Evolutionary conservation across 2,888 invertebrate species (phyloP), one percentile per base, ranked within the genome.

Genomic region (Euproctis similis): DNA sequence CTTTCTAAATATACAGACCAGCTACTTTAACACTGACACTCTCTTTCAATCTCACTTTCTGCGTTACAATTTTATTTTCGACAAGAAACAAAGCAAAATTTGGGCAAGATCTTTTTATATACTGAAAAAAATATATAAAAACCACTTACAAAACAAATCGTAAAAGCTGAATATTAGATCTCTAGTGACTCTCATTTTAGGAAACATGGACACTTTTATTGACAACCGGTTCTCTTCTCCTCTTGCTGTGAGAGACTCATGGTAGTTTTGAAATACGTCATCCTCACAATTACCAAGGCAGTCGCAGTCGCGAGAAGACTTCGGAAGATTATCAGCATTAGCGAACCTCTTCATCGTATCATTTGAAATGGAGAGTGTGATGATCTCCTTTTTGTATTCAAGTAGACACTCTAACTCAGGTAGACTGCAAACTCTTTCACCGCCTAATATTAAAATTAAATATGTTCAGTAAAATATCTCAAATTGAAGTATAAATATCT

Each of bases 161-260:
- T 88, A 86, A 47, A 89, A 87, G 38, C 89, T 90, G 59, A 92
- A 92, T 26, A 92, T 85, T 1, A 90, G 86, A 49, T 90, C 89
- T 23, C 91, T 81, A 35, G 87, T 86, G 23, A 91, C 70, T 46
- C 91, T 82, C 62, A 90, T 87, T 70, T 88, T 88, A 0, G 92
- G 92, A 61, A 90, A 92, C 22, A 87, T 86, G 18, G 86, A 86
- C 21, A 92, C 82, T 22, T 88, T 88, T 8, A 82, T 56, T 39
- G 63, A 67, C n/a, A 84, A 33, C 31, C 54, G 47, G 21, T 65
- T 73, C 23, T 62, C 40, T 1, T 46, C 39, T 1, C 41, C 26
- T 31, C 67, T 51, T 1, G 57, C 50, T 5, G 51, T 10, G 30
- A 65, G 66, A 1, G 52, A 54, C 20, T 74, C 77, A 1, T 51